phyloP scores from a whole-genome alignment of 2,888 invertebrate genomes.

The Maniola hyperantus region DNA sequence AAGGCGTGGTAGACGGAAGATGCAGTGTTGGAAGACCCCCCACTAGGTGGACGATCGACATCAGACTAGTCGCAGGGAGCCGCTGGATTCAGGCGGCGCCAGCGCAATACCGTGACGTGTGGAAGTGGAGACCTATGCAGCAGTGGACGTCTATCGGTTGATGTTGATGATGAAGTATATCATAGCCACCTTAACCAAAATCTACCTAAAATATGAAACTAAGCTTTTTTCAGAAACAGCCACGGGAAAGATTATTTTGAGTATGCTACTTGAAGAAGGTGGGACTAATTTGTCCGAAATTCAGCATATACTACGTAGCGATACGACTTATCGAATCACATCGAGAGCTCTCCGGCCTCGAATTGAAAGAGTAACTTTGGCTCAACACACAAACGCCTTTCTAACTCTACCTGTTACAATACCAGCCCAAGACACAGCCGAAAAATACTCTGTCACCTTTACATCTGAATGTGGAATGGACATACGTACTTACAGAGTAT shows the following conservation, averaged over 20 bases:
- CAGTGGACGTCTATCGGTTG: too few species aligned
- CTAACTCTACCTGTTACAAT: conserved; percentile 61
- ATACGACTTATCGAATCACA: conserved; percentile 56
- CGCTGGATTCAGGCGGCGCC: too few species aligned
- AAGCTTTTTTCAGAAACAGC: conserved; percentile 56
- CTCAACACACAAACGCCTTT: conserved; percentile 57
- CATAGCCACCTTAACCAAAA: neutral
- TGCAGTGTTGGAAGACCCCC: too few species aligned
- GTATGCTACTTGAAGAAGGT: conserved; percentile 65
- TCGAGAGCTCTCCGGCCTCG: conserved; percentile 58
- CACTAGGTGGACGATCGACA: too few species aligned
- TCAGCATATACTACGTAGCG: conserved; percentile 61
- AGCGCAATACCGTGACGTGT: too few species aligned
- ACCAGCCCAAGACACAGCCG: conserved; percentile 54
- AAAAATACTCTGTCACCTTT: conserved; percentile 66
- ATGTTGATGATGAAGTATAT: too few species aligned
- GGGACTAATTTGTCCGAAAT: conserved; percentile 68
- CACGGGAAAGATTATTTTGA: conserved; percentile 65
- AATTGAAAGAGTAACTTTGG: conserved; percentile 55
- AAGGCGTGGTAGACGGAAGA: too few species aligned
- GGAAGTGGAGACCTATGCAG: too few species aligned
- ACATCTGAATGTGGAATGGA: conserved; percentile 75
- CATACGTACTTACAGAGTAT: conserved; percentile 67
- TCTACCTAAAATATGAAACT: neutral
- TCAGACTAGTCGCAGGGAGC: too few species aligned